phyloP scores from a whole-genome alignment of 2,888 invertebrate genomes.

The Tubiluchus corallicola region DNA sequence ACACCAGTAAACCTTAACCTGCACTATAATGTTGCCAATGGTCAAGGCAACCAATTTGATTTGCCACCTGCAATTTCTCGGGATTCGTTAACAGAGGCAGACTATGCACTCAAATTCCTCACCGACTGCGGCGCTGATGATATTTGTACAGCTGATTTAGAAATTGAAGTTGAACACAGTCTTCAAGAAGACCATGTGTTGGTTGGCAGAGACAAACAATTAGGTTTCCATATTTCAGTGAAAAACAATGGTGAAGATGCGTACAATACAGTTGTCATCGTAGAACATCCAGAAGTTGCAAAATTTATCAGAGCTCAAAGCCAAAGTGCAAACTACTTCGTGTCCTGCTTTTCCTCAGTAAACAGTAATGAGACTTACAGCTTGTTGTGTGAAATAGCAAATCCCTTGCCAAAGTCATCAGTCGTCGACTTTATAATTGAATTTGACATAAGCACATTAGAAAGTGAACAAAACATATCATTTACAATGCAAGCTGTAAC shows the following conservation, averaged over 20 bases:
- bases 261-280: neutral
- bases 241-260: neutral
- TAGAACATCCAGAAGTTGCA: neutral
- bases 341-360: neutral
- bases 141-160: neutral
- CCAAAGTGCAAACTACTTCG: too few relatives aligned
- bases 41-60: neutral
- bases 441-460: neutral
- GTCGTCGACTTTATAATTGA: neutral
- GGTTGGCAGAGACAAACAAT: neutral
- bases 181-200: neutral
- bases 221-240: neutral
- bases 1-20: neutral
- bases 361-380: neutral
- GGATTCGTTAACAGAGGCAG: neutral
- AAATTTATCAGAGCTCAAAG: neutral
- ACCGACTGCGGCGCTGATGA: neutral
- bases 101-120: neutral
- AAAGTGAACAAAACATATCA: too few relatives aligned
- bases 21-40: too few relatives aligned
- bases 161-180: neutral
- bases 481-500: neutral
- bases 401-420: neutral
- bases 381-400: neutral
- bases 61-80: neutral